phyloP scores from a whole-genome alignment of 64 coral and sea anemone genomes.

The Astreopora myriophthalma region DNA sequence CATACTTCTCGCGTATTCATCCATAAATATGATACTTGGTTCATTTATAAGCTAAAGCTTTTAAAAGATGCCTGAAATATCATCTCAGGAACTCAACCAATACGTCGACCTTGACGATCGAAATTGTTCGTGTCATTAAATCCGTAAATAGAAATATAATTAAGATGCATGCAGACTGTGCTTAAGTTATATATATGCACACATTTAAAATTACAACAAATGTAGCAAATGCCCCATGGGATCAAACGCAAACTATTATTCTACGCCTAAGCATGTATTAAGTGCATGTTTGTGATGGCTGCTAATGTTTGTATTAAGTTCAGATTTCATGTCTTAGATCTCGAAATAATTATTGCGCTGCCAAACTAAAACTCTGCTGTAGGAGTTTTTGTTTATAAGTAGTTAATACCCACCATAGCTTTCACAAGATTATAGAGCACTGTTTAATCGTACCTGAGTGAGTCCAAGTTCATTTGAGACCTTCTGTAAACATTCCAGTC shows the following conservation, averaged over 20 bases:
- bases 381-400: background rate
- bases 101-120: background rate
- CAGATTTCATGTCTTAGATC: background rate
- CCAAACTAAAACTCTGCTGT: background rate
- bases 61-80: background rate
- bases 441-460: background rate
- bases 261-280: background rate
- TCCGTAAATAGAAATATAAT: background rate
- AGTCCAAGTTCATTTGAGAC: background rate
- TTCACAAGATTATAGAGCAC: background rate
- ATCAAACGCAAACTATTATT: background rate
- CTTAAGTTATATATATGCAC: too few relatives aligned
- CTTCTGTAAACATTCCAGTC: slow-evolving; percentile 5
- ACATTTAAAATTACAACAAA: background rate
- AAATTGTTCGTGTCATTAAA: background rate
- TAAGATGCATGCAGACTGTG: background rate
- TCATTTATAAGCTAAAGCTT: background rate
- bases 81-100: background rate
- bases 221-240: background rate
- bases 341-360: background rate
- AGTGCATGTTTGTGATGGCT: background rate
- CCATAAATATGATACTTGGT: background rate
- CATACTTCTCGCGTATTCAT: background rate
- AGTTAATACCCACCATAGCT: background rate
- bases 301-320: background rate